Base-by-base conservation (phyloP, 2,888 invertebrate species). In the Synanthedon vespiformis region DNA sequence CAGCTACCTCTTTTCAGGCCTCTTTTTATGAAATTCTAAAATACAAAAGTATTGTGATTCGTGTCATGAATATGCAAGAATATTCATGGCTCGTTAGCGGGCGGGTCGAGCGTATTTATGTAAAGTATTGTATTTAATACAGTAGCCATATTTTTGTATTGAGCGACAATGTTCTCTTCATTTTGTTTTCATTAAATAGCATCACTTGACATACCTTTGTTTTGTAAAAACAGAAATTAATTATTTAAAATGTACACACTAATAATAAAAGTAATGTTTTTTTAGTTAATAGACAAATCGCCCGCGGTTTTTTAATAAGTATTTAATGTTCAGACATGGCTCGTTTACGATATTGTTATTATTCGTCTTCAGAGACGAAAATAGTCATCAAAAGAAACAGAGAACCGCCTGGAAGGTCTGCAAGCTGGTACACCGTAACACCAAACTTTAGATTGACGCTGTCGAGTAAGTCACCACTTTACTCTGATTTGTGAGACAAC, bases 81-180 rank as follows among this genome's bases (percentile, higher is more conserved):
- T 81, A 81, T 81, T 80, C 80, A 81, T 80, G 70, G 72, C 79
- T 83, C 82, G 82, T 82, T 83, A 83, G 76, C 71, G 66, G 63
- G 63, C 65, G 69, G 72, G 70, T 64, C 67, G 72, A 58, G 62
- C 65, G 67, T 72, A 67, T 73, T 79, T 72, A 73, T 70, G 70
- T 66, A 75, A 77, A 80, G 67, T 74, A 71, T 67, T 22, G 48
- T 48, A 48, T 22, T 48, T 16, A 48, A 48, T 48, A 48, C 22
- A 22, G 16, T 18, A 22, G 18, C 48, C 22, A 48, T 48, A 48
- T 48, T 48, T 48, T 48, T 48, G 22, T 48, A 48, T 48, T 48
- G 48, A 16, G 12, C 44, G n/a, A 13, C 44, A 14, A 44, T n/a
- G n/a, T 44, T 44, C 14, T 44, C 44, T 14, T 34, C 34, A 10